Evolutionary conservation across 2,797 vertebrate species (phyloP), one percentile per base, ranked within the genome.

Genomic region (Tauraco hartlaubi): DNA sequence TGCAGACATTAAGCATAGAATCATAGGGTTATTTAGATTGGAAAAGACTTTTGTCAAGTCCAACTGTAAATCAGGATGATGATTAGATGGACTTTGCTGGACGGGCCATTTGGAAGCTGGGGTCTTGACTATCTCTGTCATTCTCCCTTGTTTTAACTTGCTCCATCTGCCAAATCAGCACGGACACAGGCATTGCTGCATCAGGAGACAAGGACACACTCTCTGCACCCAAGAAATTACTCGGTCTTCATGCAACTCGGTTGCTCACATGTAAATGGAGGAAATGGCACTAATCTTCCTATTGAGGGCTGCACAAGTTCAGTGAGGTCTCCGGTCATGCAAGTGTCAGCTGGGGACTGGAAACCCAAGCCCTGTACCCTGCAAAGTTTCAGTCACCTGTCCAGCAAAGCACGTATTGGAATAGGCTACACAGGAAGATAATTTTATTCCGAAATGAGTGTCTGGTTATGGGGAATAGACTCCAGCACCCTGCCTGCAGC

Each of bases 211-310:
- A 43, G 31, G 64, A 58, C 78, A 63, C 17, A 6, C 25, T 10
- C 11, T 20, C 76, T 71, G 46, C 69, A 59, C 15, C 41, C 1
- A 2, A 13, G 29, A 74, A 25, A 74, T 12, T 33, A 18, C 52
- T 72, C 17, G 28, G 7, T 63, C 44, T 82, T 66, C 31, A 44
- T 8, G 1, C 0, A 2, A 18, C 52, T 48, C 3, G 0, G 9
- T 59, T 37, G 71, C 49, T 80, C 29, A 51, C 11, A 5, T 9
- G n/a, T 26, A 66, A 71, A 51, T 5, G 9, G 51, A 83, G 23
- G 61, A 73, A 66, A 55, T 39, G 18, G 39, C 41, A 10, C 61
- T 26, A 21, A 29, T 55, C 76, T 58, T 81, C 67, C 54, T 67
- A 3, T 0, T 39, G 52, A 80, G 74, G 16, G n/a, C 21, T 68